Evolutionary conservation across 2,113 vertebrate species (phyloP).

Genomic region (Phaethon lepturus): DNA sequence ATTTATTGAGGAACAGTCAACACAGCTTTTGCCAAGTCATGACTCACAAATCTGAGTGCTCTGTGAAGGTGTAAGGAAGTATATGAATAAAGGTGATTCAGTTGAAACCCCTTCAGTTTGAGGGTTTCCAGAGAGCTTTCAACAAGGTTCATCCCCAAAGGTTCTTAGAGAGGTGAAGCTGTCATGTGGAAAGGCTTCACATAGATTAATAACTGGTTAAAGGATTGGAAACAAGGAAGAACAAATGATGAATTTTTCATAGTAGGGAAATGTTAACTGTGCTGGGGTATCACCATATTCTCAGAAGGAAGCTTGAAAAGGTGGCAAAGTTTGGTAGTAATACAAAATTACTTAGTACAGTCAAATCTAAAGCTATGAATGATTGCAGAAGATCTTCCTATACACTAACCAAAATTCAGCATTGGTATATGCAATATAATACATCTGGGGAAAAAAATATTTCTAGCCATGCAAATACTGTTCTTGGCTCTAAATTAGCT

Average conservation of each 20-base stretch:
- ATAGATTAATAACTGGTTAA: not conserved
- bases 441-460: not conserved
- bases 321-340: not conserved
- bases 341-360: not conserved
- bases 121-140: not conserved
- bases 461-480: not conserved
- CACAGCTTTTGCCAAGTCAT: not conserved
- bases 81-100: not conserved
- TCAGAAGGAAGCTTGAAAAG: not conserved
- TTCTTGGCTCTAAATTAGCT: constrained; percentile 1
- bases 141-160: not conserved
- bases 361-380: not conserved
- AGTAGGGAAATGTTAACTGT: not conserved
- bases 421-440: not conserved
- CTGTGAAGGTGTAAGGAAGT: not conserved
- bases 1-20: not conserved
- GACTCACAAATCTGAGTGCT: not conserved
- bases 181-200: not conserved
- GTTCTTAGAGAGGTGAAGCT: not conserved
- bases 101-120: not conserved
- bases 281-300: not conserved
- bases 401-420: not conserved
- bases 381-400: not conserved
- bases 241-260: not conserved
- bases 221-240: not conserved